Evolutionary conservation across 1,140 invertebrate genomes (phyloP), one percentile per base, ranked within the genome.

Genomic region (Hypothenemus hampei): DNA sequence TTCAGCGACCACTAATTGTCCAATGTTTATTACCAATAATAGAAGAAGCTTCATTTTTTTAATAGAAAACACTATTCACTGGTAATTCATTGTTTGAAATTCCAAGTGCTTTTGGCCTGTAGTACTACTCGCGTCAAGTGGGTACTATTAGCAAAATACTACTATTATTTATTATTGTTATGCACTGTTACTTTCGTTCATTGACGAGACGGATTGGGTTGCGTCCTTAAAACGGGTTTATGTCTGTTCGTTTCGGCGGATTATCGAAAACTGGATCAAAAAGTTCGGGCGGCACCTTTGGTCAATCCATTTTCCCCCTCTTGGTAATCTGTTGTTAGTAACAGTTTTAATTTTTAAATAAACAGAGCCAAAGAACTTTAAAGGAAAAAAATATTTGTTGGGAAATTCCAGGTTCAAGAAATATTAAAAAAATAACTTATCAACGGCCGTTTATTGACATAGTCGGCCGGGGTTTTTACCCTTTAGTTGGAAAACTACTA

Each of bases 161-260:
- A 46, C 26, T 26, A 41, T 45, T 18, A 36, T 10, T n/a, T 23
- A 10, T 22, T 51, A 51, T 26, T 51, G 16, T 40, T 15, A 49
- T 19, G 24, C 18, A 23, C n/a, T 53, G n/a, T 53, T 53, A 44
- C 50, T 53, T 53, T 53, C 50, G 50, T 53, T 53, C 50, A 44
- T 51, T 51, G 36, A 51, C 49, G 23, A 41, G 36, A 51, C 49
- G 23, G 29, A 41, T 51, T 40, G 8, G 29, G 50, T 35, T n/a
- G 29, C 50, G 50, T 53, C 50, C 50, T 53, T 51, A 35, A 26
- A 44, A 41, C 36, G 18, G 44, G 39, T 53, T 53, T 16, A 44
- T 43, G 21, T 13, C 40, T 33, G n/a, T n/a, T n/a, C n/a, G n/a
- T 44, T 33, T 35, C 39, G 50, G 22, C 45, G 15, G 50, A 40